Evolutionary conservation across 2,888 invertebrate genomes (phyloP).

Genomic region (Pammene aurita): DNA sequence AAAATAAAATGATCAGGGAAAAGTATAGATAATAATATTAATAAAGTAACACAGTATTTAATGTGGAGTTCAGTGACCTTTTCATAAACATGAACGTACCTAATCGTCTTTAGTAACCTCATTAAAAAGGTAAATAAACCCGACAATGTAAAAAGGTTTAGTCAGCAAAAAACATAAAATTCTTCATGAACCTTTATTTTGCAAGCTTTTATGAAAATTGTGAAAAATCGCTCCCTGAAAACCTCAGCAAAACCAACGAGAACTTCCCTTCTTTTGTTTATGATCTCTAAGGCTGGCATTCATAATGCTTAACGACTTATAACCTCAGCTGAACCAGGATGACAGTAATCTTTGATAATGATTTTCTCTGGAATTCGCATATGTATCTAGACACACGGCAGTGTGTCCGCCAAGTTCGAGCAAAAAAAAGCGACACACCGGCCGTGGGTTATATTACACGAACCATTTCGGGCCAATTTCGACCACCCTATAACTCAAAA

Average conservation of each 20-base stretch:
- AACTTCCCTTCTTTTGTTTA: constrained; percentile 16
- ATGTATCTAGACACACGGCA: too few relatives aligned
- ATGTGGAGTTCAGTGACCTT: not conserved
- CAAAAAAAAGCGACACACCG: too few relatives aligned
- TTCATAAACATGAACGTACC: constrained; percentile 1
- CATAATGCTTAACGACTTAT: not conserved
- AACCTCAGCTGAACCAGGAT: not conserved
- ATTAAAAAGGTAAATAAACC: not conserved
- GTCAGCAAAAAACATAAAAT: constrained; percentile 4
- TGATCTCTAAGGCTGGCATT: not conserved
- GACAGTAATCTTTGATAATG: not conserved
- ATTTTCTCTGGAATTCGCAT: too few relatives aligned
- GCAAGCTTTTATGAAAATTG: not conserved
- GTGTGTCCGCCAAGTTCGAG: too few relatives aligned
- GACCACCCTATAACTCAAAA: too few relatives aligned
- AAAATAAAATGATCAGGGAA: too few relatives aligned
- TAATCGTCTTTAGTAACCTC: not conserved
- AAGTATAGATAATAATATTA: too few relatives aligned
- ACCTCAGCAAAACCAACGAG: constrained; percentile 2
- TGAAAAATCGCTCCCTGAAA: not conserved
- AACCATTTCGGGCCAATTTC: too few relatives aligned
- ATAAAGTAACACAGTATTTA: too few relatives aligned
- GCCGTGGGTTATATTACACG: too few relatives aligned
- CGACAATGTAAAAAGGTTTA: not conserved
- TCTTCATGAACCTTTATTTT: constrained; percentile 1